Evolutionary conservation across 2,888 invertebrate species (phyloP), one percentile per base, ranked within the genome.

Genomic region (Drosophila pseudotalamancana): DNA sequence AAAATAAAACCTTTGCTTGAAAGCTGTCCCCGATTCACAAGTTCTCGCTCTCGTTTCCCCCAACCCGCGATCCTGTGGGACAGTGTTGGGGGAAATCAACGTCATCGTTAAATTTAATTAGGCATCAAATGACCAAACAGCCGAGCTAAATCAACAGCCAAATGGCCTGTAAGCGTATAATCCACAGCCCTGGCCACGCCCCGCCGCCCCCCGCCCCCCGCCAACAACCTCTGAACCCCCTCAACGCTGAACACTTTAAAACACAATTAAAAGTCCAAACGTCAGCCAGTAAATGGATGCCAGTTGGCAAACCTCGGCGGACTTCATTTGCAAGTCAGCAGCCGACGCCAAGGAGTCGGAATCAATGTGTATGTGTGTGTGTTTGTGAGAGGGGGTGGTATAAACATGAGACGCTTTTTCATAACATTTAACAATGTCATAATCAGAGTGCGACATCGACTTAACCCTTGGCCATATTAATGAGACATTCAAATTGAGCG

Each of bases 71-170:
- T 6, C 12, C 9, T n/a, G 39, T 32, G 19, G 35, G 37, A 39
- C 27, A 34, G 32, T 45, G 57, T 25, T 42, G 35, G 27, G 32
- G 21, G 75, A 67, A 80, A 72, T 85, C 71, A 78, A 69, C 81
- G 75, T 78, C 77, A 80, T 88, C 88, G 86, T 89, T 89, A 89
- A 82, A 88, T 87, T 89, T 89, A 89, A 89, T 89, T 89, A 89
- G 86, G 89, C 88, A 86, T 89, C 89, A 89, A 88, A 88, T 89
- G 80, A 84, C 89, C 83, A 72, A 79, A 76, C 50, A 65, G 69
- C 59, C 64, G 51, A 66, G 72, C 77, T 87, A 85, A 87, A 87
- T 89, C 88, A 88, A 87, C 80, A 73, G 72, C 70, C 77, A 87
- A 89, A 87, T 88, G 87, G 87, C 66, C 87, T 88, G 85, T 77